These are phyloP conservation scores for Tortricodes alternella DNA, from an alignment of 2,888 invertebrate species.

Conservation along the genomic window DNA sequence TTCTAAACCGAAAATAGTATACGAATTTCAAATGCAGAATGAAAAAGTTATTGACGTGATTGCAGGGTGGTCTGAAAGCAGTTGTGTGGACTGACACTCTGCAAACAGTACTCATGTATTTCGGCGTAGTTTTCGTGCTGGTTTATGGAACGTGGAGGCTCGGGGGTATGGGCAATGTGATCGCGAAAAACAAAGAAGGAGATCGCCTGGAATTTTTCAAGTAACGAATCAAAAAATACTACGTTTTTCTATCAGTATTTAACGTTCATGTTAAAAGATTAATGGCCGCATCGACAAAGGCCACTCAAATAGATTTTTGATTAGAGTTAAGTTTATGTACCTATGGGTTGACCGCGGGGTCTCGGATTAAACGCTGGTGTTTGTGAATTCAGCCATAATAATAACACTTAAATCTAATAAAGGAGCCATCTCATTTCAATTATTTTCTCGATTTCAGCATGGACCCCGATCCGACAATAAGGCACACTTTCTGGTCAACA, in stretches of 20 bases:
- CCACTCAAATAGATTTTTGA: too few species aligned
- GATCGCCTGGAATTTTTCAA: slow-evolving; percentile 88
- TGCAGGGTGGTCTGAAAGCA: slow-evolving; percentile 89
- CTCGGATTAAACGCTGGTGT: too few species aligned
- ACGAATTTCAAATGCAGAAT: too few species aligned
- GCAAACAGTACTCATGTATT: slow-evolving; percentile 89
- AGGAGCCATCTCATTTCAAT: too few species aligned
- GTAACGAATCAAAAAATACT: slow-evolving; percentile 64
- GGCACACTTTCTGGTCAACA: slow-evolving; percentile 92
- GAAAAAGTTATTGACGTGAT: slow-evolving; percentile 28
- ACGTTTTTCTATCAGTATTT: neutral
- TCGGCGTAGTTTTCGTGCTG: slow-evolving; percentile 85
- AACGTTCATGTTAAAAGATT: neutral
- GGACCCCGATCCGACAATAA: slow-evolving; percentile 87
- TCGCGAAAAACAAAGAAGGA: slow-evolving; percentile 83
- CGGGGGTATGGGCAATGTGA: slow-evolving; percentile 85
- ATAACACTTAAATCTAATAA: too few species aligned
- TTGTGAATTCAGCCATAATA: too few species aligned
- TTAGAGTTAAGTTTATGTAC: too few species aligned
- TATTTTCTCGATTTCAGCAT: slow-evolving; percentile 84
- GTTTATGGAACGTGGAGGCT: slow-evolving; percentile 85
- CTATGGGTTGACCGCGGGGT: too few species aligned
- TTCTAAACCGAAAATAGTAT: too few species aligned
- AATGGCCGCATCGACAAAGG: too few species aligned
- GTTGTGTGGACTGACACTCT: slow-evolving; percentile 92